phyloP scores from a whole-genome alignment of 1,140 invertebrate species.

The Chlorops oryzae region DNA sequence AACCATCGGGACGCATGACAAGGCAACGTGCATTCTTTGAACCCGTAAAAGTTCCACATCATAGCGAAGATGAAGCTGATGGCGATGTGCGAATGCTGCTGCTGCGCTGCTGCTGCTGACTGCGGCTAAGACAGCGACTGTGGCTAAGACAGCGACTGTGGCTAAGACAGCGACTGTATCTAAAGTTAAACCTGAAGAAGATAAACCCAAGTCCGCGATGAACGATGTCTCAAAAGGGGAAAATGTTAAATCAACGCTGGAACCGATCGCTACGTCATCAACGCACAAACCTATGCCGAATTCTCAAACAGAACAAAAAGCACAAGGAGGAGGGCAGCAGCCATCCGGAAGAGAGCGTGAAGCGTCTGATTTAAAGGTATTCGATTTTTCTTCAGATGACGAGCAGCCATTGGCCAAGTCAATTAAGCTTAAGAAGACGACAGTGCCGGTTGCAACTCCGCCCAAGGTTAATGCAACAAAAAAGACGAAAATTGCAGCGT shows the following conservation, averaged over 20 bases:
- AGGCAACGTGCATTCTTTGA: slow-evolving; percentile 44
- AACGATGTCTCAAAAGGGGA: too few species aligned
- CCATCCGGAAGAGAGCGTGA: too few species aligned
- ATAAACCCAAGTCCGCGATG: slow-evolving; percentile 8
- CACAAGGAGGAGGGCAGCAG: too few species aligned
- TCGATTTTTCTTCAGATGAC: slow-evolving; percentile 49
- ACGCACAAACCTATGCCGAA: too few species aligned
- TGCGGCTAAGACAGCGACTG: neutral
- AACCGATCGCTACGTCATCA: too few species aligned
- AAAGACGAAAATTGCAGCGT: slow-evolving; percentile 6
- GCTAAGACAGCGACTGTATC: slow-evolving; percentile 10
- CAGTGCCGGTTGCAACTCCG: slow-evolving; percentile 18
- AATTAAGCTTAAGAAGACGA: slow-evolving; percentile 41
- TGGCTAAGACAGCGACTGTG: slow-evolving; percentile 4
- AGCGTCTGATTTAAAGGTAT: slow-evolving; percentile 34
- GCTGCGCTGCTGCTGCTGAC: neutral
- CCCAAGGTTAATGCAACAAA: slow-evolving; percentile 21
- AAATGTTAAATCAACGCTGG: too few species aligned
- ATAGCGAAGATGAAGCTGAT: slow-evolving; percentile 13
- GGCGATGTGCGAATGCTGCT: neutral
- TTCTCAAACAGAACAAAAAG: too few species aligned
- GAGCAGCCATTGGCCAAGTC: slow-evolving; percentile 47
- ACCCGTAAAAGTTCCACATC: slow-evolving; percentile 39
- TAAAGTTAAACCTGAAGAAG: slow-evolving; percentile 7
- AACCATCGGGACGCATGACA: slow-evolving; percentile 42